Evolutionary conservation across 2,797 vertebrate genomes (phyloP).

Genomic region (Buceros bicornis): DNA sequence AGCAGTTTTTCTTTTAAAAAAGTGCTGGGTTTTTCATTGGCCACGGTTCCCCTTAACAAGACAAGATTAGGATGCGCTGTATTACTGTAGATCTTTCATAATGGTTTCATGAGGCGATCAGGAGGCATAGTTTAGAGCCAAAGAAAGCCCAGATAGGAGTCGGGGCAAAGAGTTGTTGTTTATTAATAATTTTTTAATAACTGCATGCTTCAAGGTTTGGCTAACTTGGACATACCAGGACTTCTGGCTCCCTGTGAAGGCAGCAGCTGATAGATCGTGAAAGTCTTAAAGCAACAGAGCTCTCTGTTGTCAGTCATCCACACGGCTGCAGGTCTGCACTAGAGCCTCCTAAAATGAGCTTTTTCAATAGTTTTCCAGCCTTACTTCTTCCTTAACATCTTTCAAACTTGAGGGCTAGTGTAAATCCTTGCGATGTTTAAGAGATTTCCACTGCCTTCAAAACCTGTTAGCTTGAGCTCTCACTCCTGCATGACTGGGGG

Average conservation of each 20-base stretch:
- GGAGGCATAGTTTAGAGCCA: neutral
- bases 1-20: conserved; percentile 76
- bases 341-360: neutral
- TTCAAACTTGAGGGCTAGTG: neutral
- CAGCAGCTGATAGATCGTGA: neutral
- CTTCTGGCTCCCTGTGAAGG: neutral
- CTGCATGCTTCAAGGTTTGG: neutral
- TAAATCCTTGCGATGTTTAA: neutral
- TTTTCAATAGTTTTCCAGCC: neutral
- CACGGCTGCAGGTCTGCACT: neutral
- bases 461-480: neutral
- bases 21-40: neutral
- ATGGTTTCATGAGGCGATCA: neutral
- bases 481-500: neutral
- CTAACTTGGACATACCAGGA: neutral
- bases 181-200: neutral
- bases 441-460: neutral
- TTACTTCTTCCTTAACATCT: neutral
- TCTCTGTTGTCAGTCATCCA: neutral
- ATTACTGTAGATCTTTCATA: neutral
- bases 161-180: neutral
- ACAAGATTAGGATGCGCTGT: neutral
- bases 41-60: neutral
- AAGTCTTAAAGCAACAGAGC: neutral
- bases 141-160: neutral